Evolutionary conservation across 2,113 vertebrate genomes (phyloP).

Genomic region (Takifugu bimaculatus): DNA sequence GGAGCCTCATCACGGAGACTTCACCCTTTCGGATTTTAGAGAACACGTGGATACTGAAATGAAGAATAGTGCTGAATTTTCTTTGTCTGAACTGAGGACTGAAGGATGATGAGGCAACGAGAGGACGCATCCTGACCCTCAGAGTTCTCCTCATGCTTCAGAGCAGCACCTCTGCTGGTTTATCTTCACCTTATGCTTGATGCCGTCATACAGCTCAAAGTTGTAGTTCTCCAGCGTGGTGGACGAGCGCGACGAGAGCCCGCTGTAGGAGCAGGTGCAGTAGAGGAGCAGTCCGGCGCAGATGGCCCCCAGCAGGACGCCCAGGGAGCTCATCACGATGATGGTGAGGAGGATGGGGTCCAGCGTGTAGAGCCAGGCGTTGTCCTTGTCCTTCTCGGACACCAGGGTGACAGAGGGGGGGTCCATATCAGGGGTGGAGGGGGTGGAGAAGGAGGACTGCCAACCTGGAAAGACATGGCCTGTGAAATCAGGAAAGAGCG

Average conservation of each 20-base stretch:
- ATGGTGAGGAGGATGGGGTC: constrained; percentile 98
- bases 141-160: constrained; percentile 49
- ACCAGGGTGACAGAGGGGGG: constrained; percentile 75
- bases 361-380: constrained; percentile 91
- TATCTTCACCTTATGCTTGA: constrained; percentile 98
- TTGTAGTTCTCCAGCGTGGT: constrained; percentile 98
- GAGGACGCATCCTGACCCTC: not conserved
- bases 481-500: constrained; percentile 13
- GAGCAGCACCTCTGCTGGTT: constrained; percentile 98
- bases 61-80: constrained; percentile 41
- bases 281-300: constrained; percentile 93
- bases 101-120: not conserved
- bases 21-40: constrained; percentile 55
- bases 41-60: constrained; percentile 23
- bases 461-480: constrained; percentile 65
- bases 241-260: constrained; percentile 90
- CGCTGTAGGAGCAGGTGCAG: constrained; percentile 92
- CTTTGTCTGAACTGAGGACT: constrained; percentile 32
- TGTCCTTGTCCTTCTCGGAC: constrained; percentile 83
- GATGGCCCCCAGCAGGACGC: constrained; percentile 89
- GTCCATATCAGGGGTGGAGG: constrained; percentile 62
- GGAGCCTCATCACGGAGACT: constrained; percentile 18
- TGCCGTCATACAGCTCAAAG: constrained; percentile 94
- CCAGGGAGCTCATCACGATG: constrained; percentile 97
- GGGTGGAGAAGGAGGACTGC: constrained; percentile 63